Conservation (phyloP, 2,888 invertebrate genomes). For the Drosophila pseudotakahashii region DNA sequence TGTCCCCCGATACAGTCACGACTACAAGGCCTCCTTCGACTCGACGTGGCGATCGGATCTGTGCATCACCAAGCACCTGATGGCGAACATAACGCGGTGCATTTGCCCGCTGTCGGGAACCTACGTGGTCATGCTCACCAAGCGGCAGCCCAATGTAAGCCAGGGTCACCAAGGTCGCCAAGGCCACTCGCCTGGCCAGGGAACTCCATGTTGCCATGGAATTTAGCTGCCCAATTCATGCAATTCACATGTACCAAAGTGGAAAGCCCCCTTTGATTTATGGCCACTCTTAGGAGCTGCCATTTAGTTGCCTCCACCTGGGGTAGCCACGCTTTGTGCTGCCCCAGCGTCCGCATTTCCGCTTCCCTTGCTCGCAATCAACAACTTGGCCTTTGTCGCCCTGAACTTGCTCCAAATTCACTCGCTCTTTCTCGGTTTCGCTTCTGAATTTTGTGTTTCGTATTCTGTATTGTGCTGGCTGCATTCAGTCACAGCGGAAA, state of each 20-base stretch:
- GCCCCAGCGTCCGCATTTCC: slow-evolving; percentile 28
- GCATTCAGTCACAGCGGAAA: slow-evolving; percentile 13
- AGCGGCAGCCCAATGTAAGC: slow-evolving; percentile 85
- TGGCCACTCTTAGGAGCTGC: slow-evolving; percentile 36
- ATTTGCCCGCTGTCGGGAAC: slow-evolving; percentile 87
- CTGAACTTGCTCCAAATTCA: slow-evolving; percentile 46
- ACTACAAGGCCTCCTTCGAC: slow-evolving; percentile 85
- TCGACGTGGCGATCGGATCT: slow-evolving; percentile 87
- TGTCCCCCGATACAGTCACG: slow-evolving; percentile 72
- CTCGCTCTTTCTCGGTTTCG: slow-evolving; percentile 7
- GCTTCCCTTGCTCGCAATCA: slow-evolving; percentile 37
- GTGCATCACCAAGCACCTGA: slow-evolving; percentile 85
- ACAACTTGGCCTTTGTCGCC: slow-evolving; percentile 27
- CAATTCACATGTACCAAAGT: slow-evolving; percentile 49
- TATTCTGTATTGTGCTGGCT: slow-evolving; percentile 1
- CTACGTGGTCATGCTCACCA: slow-evolving; percentile 87
- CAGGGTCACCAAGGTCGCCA: slow-evolving; percentile 40
- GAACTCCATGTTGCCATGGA: slow-evolving; percentile 33
- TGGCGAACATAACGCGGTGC: slow-evolving; percentile 86
- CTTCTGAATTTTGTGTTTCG: slow-evolving; percentile 1
- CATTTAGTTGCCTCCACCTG: slow-evolving; percentile 44
- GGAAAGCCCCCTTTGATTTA: slow-evolving; percentile 52
- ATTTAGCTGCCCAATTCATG: slow-evolving; percentile 46
- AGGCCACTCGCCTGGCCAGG: slow-evolving; percentile 17
- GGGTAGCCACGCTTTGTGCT: slow-evolving; percentile 2